phyloP scores from a whole-genome alignment of 2,113 vertebrate genomes.

The Phaetusa simplex region DNA sequence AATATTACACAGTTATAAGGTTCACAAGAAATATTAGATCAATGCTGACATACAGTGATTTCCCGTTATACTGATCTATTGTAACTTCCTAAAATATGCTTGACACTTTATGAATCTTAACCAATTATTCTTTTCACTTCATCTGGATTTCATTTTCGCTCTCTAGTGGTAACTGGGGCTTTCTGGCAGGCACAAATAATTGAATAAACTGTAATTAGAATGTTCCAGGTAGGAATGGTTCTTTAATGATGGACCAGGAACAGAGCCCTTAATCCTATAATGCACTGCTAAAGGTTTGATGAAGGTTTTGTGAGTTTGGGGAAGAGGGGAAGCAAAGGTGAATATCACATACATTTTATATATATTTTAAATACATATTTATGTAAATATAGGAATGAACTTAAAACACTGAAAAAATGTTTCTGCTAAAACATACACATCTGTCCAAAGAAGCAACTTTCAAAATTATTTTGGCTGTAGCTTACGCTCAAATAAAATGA shows the following conservation, averaged over 20 bases:
- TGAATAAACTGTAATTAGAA: conserved; percentile 45
- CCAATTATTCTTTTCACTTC: background rate
- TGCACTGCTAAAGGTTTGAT: background rate
- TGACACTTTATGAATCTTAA: conserved; percentile 14
- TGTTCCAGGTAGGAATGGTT: background rate
- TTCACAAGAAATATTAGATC: conserved; percentile 8
- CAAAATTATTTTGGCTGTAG: background rate
- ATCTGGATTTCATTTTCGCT: conserved; percentile 9
- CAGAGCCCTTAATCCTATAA: background rate
- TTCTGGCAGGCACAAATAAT: conserved; percentile 7
- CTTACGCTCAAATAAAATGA: background rate
- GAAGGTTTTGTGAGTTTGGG: background rate
- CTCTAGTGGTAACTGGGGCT: background rate
- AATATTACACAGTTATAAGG: background rate
- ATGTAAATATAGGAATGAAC: background rate
- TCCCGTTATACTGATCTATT: conserved; percentile 29
- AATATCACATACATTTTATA: background rate
- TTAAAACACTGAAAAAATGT: background rate
- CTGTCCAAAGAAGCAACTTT: background rate
- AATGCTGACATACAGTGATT: background rate
- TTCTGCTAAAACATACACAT: background rate
- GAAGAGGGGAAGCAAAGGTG: background rate
- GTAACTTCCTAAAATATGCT: background rate
- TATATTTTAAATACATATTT: background rate
- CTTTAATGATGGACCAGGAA: background rate